Base-by-base conservation (phyloP, 2,797 vertebrate species). In the Knipowitschia caucasica region DNA sequence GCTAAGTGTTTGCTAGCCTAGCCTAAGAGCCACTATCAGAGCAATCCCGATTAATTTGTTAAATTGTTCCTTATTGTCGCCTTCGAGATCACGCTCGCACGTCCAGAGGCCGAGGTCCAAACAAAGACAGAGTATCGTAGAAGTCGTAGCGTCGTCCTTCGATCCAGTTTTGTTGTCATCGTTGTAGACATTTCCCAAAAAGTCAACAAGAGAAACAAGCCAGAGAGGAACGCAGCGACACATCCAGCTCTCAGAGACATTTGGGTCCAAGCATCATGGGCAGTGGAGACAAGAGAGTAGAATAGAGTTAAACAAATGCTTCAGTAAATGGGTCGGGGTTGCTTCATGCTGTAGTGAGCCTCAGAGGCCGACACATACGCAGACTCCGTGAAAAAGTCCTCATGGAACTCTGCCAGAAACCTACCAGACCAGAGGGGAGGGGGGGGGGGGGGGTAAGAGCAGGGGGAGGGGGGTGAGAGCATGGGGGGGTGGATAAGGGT, bases 341-440 rank as follows among this genome's bases (percentile, higher is more conserved):
- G 94, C 85, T 98, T 99, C 86, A 95, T 95, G 87, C 86, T 93
- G 84, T 96, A 96, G 82, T 99, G 92, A 17, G 96, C 95, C 87
- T 98, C 95, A 14, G 93, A 96, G 38, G 95, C 94, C 1, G 95
- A 94, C 33, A 98, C 95, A 27, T 99, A 99, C 25, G 95, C 93
- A 12, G 95, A 92, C 78, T 98, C 95, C 0, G 94, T 93, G 62
- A 98, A 98, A 84, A 99, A 98, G 62, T 99, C 95, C 59, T 99
- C 95, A 3, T 97, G 93, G 83, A 95, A 98, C 82, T 98, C 96
- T 0, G 96, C 94, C 89, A 98, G 89, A 89, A 98, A 98, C 88
- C 95, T 99, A 72, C 29, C 49, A 43, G 40, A 46, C 33, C 43
- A 34, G 10, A 26, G 3, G 12, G 31, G 27, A 21, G 40, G 57